These are phyloP conservation scores for Yponomeuta sedellus DNA, from an alignment of 2,888 invertebrate genomes.

Conservation along the genomic window DNA sequence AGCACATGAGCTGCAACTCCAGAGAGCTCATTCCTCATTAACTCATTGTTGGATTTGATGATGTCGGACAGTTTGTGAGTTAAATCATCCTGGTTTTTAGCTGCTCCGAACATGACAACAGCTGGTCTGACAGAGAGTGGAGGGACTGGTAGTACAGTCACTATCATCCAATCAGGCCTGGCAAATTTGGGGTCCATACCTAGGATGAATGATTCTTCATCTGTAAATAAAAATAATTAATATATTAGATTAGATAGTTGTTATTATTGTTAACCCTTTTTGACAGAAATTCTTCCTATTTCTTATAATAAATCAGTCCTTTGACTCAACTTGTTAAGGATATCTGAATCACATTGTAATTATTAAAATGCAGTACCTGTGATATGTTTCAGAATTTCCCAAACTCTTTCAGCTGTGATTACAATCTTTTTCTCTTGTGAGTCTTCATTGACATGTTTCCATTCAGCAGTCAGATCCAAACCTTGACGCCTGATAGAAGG, in stretches of 20 bases:
- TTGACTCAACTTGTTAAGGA: not conserved
- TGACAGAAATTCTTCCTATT: not conserved
- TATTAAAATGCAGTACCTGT: conserved; percentile 57
- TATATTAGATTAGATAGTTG: no score
- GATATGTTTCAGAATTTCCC: conserved; percentile 97
- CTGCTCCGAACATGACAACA: conserved; percentile 99
- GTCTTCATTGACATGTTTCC: conserved; percentile 99
- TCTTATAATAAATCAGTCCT: not conserved
- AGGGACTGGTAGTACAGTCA: conserved; percentile 97
- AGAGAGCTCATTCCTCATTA: conserved; percentile 94
- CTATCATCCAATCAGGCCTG: conserved; percentile 99
- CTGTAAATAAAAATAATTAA: conserved; percentile 49
- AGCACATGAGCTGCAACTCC: conserved; percentile 99
- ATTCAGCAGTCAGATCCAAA: conserved; percentile 96
- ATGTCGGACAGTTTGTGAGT: conserved; percentile 99
- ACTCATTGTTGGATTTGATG: conserved; percentile 97
- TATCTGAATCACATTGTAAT: not conserved
- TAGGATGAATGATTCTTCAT: conserved; percentile 96
- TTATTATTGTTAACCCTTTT: not conserved
- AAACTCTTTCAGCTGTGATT: conserved; percentile 96
- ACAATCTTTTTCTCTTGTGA: conserved; percentile 97
- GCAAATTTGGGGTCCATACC: conserved; percentile 98
- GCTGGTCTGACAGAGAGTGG: conserved; percentile 97
- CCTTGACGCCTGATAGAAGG: conserved; percentile 93
- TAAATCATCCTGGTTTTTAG: conserved; percentile 98